phyloP scores from a whole-genome alignment of 2,888 invertebrate species.

The Agrochola circellaris region DNA sequence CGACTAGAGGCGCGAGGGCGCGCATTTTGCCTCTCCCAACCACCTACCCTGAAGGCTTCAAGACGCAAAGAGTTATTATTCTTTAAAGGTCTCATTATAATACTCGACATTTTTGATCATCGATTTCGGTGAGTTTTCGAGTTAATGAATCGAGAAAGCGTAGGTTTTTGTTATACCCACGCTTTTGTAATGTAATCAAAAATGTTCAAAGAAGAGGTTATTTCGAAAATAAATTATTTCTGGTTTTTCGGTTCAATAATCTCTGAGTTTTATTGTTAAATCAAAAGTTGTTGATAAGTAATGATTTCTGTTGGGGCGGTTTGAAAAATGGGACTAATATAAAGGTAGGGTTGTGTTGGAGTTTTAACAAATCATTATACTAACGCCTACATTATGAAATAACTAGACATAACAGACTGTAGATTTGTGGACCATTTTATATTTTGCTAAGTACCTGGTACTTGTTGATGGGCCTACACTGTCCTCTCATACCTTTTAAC shows the following conservation, averaged over 20 bases:
- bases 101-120: conserved; percentile 8
- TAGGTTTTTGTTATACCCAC: background rate
- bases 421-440: too few relatives aligned
- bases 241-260: background rate
- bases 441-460: too few relatives aligned
- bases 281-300: background rate
- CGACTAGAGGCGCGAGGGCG: too few relatives aligned
- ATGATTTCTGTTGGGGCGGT: background rate
- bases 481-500: too few relatives aligned
- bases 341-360: background rate
- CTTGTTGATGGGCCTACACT: too few relatives aligned
- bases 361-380: background rate
- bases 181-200: conserved; percentile 2
- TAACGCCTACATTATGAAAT: too few relatives aligned
- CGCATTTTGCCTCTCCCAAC: too few relatives aligned
- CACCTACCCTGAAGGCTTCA: too few relatives aligned
- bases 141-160: conserved; percentile 7
- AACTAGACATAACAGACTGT: too few relatives aligned
- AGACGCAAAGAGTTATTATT: conserved; percentile 13
- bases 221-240: conserved; percentile 1
- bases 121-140: background rate
- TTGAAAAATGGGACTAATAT: background rate
- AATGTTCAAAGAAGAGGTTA: background rate
- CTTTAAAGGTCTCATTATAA: conserved; percentile 6
- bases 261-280: background rate